Base-by-base conservation (phyloP, 2,888 invertebrate genomes). In the Eupithecia inturbata region DNA sequence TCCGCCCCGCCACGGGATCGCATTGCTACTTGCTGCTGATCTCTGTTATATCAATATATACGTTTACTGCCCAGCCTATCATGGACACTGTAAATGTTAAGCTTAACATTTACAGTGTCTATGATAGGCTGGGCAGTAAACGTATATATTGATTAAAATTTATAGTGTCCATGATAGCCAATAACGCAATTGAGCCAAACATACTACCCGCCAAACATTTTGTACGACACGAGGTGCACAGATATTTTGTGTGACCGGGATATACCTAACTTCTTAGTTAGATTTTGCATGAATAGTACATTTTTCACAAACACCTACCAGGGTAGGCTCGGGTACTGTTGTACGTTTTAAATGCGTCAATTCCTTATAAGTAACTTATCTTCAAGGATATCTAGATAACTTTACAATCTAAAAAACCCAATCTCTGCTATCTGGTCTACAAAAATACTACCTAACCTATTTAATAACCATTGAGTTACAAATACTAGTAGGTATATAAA, bases 311-410 rank as follows among this genome's bases (percentile, higher is more conserved):
- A 41, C 41, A 41, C 41, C 16, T 45, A 4, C 45, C 19, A 19
- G 45, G 16, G 19, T 45, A 16, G 1, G 14, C 0, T 2, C 5
- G 19, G 5, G 5, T 16, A 45, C 45, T 12, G 4, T 7, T 22
- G 10, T 53, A n/a, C 53, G 26, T 53, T 26, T 53, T 26, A 12
- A 53, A 26, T 57, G 12, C 22, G 53, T 22, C 22, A 22, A 53
- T 53, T 53, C 22, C 22, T 9, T 49, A n/a, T 49, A 22, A 3
- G 12, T 1, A n/a, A 45, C 4, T 64, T 64, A 64, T 64, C 63
- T 64, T 12, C 63, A 64, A 64, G 22, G 63, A 64, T 33, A 33
- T 12, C 31, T 64, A 36, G 33, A 31, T 33, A 64, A 36, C 33
- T 36, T 33, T 36, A 39, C 14, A 22, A 64, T 64, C 63, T 12